phyloP scores from a whole-genome alignment of 1,140 invertebrate species.

The Microplitis mediator region DNA sequence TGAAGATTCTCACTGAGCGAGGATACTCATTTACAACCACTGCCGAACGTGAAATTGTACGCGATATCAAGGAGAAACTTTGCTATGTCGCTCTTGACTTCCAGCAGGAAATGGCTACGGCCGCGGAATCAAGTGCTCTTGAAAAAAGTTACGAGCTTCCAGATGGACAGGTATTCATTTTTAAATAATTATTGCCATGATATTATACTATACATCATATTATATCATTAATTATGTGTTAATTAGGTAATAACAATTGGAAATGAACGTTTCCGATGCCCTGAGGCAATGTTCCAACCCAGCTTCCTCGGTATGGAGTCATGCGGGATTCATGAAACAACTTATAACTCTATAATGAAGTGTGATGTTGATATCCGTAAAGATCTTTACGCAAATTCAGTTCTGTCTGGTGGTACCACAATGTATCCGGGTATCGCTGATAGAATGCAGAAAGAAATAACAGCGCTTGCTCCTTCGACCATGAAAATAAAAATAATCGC shows the following conservation, averaged over 20 bases:
- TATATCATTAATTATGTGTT: neutral
- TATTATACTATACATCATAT: neutral
- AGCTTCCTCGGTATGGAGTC: constrained; percentile 91
- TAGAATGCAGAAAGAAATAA: constrained; percentile 89
- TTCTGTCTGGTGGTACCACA: constrained; percentile 82
- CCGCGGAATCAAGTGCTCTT: constrained; percentile 79
- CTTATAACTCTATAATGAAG: constrained; percentile 95
- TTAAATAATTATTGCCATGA: constrained; percentile 2
- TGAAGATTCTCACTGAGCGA: constrained; percentile 87
- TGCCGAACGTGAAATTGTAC: constrained; percentile 82
- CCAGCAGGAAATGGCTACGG: constrained; percentile 86
- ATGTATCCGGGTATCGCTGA: constrained; percentile 84
- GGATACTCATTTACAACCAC: constrained; percentile 74
- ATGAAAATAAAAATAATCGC: constrained; percentile 96
- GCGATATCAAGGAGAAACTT: constrained; percentile 75
- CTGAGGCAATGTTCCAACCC: constrained; percentile 91
- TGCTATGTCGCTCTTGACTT: constrained; percentile 85
- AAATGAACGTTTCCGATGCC: constrained; percentile 92
- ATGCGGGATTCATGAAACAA: constrained; percentile 61
- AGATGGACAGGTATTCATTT: constrained; percentile 74
- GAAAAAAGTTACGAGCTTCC: constrained; percentile 85
- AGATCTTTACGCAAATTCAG: constrained; percentile 91
- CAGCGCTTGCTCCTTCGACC: constrained; percentile 62
- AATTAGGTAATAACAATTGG: constrained; percentile 82
- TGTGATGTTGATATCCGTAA: constrained; percentile 90